Conservation (phyloP, 2,888 invertebrate genomes). For the Pristionchus mayeri region DNA sequence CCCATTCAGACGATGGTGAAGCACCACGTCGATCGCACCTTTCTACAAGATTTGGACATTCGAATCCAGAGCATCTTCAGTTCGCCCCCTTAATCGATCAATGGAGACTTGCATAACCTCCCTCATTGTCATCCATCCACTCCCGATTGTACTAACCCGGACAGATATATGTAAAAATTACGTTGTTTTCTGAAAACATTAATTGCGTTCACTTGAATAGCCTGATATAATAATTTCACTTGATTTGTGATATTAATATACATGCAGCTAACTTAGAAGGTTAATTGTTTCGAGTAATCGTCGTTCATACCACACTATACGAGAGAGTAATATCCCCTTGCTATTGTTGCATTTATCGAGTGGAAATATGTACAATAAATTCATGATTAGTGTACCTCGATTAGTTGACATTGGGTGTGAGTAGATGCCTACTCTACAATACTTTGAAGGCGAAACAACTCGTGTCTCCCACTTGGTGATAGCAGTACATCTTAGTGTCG, state of each 20-base stretch:
- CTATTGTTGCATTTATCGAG: not conserved
- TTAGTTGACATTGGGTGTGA: not conserved
- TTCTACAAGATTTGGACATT: not conserved
- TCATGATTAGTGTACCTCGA: not conserved
- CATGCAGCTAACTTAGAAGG: not conserved
- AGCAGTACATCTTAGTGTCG: constrained; percentile 40
- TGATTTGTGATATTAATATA: not conserved
- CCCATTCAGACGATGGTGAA: constrained; percentile 19
- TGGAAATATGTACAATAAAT: not conserved
- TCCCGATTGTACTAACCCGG: not conserved
- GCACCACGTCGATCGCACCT: not conserved
- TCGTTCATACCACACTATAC: not conserved
- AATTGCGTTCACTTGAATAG: not conserved
- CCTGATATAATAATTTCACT: not conserved
- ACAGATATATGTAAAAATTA: not conserved
- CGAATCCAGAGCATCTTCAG: not conserved
- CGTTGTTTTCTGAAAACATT: too few relatives aligned
- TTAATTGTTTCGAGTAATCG: not conserved
- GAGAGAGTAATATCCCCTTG: not conserved
- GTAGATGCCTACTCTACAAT: not conserved
- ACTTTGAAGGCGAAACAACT: constrained; percentile 37
- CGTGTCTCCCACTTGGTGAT: constrained; percentile 12
- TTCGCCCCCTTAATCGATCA: not conserved
- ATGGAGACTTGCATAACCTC: not conserved
- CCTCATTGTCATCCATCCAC: not conserved